Evolutionary conservation across 2,888 invertebrate genomes (phyloP), one percentile per base, ranked within the genome.

Genomic region (Sabatieria punctata): DNA sequence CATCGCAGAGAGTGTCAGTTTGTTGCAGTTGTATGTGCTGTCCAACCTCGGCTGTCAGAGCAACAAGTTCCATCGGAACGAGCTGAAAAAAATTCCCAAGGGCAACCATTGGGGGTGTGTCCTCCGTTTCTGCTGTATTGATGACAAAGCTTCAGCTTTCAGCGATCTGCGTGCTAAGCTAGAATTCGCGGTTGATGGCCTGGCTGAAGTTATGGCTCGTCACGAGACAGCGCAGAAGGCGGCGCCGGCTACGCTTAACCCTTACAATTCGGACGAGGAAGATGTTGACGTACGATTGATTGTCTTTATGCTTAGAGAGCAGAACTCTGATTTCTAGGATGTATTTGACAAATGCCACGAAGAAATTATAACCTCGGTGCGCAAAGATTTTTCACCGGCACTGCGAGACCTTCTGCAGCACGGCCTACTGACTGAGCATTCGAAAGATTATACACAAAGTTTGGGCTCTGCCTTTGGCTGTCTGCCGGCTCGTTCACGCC

Each of bases 371-470:
- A 77, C 79, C 22, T 81, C 83, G 41, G 88, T 97, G 4, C 75
- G 97, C 26, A 86, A 86, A 68, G 84, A 89, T 59, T 74, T 97
- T 46, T 81, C 89, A 18, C 75, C 82, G n/a, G 83, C 88, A 43
- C 72, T 97, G 52, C 75, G 86, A 55, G 86, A 91, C 65, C 72
- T 99, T 25, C 78, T 97, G 55, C 85, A 95, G 65, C 97, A 97
- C 68, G 33, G 33, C n/a, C n/a, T 33, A 33, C n/a, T 33, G 11
- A 11, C 33, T 33, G 33, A 33, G 11, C 11, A n/a, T 13, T 33
- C n/a, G 33, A 33, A 13, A 13, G 33, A 33, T 33, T 13, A 13
- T 33, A n/a, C 33, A n/a, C 33, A 33, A n/a, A 33, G n/a, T n/a
- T 13, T n/a, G n/a, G n/a, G n/a, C n/a, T n/a, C n/a, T n/a, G n/a